Conservation (phyloP, 2,113 vertebrate species). For the Procavia capensis region DNA sequence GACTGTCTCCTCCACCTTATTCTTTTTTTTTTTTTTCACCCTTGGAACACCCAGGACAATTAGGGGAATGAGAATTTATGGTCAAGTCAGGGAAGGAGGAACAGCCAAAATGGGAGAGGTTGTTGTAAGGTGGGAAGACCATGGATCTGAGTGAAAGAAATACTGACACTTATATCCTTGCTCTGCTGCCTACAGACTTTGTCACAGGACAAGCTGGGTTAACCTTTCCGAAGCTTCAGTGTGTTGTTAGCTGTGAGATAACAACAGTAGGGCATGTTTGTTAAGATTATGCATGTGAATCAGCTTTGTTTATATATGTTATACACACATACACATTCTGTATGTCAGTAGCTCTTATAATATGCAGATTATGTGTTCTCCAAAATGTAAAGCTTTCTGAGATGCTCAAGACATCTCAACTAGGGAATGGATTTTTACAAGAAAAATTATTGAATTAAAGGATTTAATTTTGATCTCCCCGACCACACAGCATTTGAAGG, state of each 20-base stretch:
- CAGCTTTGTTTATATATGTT: neutral
- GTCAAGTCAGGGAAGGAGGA: neutral
- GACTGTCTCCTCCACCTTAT: neutral
- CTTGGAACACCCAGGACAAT: neutral
- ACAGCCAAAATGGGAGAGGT: neutral
- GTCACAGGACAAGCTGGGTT: neutral
- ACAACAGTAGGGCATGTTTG: neutral
- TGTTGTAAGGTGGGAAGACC: neutral
- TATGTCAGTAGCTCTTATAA: neutral
- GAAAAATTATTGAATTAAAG: neutral
- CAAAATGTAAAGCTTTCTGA: neutral
- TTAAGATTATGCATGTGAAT: neutral
- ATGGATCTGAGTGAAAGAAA: fast-evolving
- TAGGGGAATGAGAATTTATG: neutral
- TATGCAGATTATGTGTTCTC: neutral
- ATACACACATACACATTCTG: neutral
- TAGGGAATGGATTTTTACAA: neutral
- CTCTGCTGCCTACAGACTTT: neutral
- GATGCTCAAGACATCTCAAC: neutral
- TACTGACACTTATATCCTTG: neutral
- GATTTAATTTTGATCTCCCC: neutral
- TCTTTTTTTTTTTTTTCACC: neutral
- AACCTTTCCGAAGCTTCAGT: neutral
- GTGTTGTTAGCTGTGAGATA: neutral
- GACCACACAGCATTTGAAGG: neutral